Base-by-base conservation (phyloP, 92 coral and sea anemone genomes). In the Virgularia gustaviana region DNA sequence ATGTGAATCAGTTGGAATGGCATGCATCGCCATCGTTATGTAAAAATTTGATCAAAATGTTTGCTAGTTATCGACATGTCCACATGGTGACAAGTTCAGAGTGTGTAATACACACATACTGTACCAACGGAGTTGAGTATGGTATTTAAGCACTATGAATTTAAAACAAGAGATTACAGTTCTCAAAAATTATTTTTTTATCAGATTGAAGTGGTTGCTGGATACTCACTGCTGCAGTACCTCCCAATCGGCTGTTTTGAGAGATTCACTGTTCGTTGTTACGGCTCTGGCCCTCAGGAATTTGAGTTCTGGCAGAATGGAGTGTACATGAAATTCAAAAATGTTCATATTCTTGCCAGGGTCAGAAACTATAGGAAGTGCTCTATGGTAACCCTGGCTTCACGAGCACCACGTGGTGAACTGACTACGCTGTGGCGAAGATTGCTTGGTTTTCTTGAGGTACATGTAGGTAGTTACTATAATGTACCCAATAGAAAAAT, bases 201-300 rank as follows among this genome's bases (percentile, higher is more conserved):
- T 25, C 64, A 89, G 96, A 73, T 29, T 32, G 88, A 89, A 81
- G 64, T 79, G 4, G 56, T 72, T 33, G 65, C 82, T 38, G 75
- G 33, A 27, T 79, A 79, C 45, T 71, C 81, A 52, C 79, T 82
- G 49, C 60, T 71, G 42, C 80, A 77, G 49, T 87, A 86, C 81
- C 65, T 92, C 19, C 98, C 98, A 24, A 54, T 65, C 24, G 90
- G 96, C 20, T 39, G 89, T 70, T 92, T 92, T 74, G 90, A 86
- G 45, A 92, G 98, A 1, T 79, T 92, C 45, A 88, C 96, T 39
- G 91, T 89, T 11, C 87, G 82, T 27, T 84, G 96, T 77, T 88
- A 85, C 72, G 57, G 85, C 12, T 84, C 68, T 41, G 85, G 60
- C 4, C 71, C 32, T 27, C 83, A 84, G 13, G 44, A 68, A 20